Percentiles rank a stretch among this genome's conserved stretches.
Evolutionary conservation across 2,113 vertebrate genomes (phyloP).

Genomic region (Chloroceryle aenea): DNA sequence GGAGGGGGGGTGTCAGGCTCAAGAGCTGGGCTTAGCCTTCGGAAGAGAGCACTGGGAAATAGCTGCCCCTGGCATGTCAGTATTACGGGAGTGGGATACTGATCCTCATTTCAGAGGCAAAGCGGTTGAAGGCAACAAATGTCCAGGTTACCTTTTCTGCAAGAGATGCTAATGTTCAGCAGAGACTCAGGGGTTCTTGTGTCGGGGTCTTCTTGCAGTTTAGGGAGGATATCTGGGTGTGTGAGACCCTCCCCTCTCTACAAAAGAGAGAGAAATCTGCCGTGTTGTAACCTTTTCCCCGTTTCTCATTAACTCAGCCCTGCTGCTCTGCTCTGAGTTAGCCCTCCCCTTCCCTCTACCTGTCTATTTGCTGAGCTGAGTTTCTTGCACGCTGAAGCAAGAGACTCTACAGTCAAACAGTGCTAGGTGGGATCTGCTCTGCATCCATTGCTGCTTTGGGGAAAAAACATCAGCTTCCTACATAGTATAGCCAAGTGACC

Average conservation of each 20-base stretch:
- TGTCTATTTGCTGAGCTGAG: neutral
- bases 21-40: neutral
- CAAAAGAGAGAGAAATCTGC: neutral
- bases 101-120: neutral
- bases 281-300: neutral
- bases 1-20: neutral
- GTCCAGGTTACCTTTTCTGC: neutral
- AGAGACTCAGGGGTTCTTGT: neutral
- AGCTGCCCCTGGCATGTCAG: neutral
- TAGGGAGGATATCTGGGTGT: neutral
- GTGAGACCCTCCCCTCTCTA: neutral
- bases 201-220: neutral
- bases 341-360: neutral
- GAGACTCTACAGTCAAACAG: neutral
- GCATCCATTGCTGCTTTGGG: neutral
- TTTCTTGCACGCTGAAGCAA: neutral
- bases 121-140: neutral
- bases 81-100: rapidly evolving
- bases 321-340: neutral
- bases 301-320: neutral
- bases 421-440: neutral
- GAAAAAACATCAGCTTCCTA: neutral
- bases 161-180: neutral
- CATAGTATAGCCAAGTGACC: neutral
- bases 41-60: neutral